phyloP scores from a whole-genome alignment of 2,888 invertebrate species.

The Xestoiulus laeticollis region DNA sequence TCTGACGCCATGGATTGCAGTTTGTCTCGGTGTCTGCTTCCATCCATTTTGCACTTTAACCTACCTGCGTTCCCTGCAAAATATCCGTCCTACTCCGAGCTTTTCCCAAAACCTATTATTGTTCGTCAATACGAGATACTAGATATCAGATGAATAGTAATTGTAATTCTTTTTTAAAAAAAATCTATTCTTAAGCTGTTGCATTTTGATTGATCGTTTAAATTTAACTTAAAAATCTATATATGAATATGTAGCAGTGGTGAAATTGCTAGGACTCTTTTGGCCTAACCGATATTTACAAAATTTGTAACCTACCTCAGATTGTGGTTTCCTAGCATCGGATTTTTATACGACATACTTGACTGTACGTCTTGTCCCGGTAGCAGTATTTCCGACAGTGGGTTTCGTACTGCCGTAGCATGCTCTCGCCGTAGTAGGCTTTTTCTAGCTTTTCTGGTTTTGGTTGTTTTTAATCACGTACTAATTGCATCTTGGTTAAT shows the following conservation, averaged over 20 bases:
- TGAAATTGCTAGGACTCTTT: too few species aligned
- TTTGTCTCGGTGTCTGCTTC: not conserved
- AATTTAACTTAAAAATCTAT: too few species aligned
- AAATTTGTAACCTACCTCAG: too few species aligned
- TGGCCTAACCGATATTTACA: too few species aligned
- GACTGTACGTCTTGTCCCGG: not conserved
- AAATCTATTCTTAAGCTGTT: not conserved
- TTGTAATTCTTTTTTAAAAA: not conserved
- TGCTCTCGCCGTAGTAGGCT: not conserved
- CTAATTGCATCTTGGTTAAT: constrained; percentile 56
- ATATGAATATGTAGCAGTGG: too few species aligned
- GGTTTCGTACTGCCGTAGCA: too few species aligned
- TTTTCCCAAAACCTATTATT: not conserved
- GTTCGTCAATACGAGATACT: not conserved
- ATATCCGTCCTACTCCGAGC: not conserved
- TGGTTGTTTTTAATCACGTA: constrained; percentile 50
- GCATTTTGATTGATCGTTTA: too few species aligned
- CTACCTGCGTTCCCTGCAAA: not conserved
- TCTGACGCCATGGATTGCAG: not conserved
- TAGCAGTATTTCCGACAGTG: not conserved
- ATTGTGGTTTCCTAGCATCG: too few species aligned
- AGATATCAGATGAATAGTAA: not conserved
- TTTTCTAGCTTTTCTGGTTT: constrained; percentile 40
- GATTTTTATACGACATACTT: not conserved
- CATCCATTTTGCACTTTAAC: not conserved